phyloP scores from a whole-genome alignment of 2,113 vertebrate genomes.

The Tonatia bakeri region DNA sequence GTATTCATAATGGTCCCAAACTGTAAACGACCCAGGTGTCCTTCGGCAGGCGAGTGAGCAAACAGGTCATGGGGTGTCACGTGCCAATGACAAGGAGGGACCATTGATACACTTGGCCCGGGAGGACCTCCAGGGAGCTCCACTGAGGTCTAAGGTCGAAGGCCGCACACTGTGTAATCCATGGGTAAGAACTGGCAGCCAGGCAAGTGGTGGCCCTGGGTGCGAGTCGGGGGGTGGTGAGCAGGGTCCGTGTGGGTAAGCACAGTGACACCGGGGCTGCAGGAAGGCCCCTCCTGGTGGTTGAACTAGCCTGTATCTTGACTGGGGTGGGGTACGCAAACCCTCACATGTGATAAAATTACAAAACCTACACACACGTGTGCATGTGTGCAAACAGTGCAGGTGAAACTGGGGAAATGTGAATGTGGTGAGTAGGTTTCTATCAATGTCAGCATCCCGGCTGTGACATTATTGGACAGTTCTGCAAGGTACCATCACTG shows the following conservation, averaged over 20 bases:
- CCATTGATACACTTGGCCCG: fast-evolving
- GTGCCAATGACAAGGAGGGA: background rate
- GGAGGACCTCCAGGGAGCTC: background rate
- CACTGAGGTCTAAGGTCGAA: background rate
- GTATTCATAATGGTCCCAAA: background rate
- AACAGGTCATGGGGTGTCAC: background rate
- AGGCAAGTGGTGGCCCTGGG: background rate
- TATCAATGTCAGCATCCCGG: background rate
- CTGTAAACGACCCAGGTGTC: too few species aligned
- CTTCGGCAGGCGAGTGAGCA: background rate
- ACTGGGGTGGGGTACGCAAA: fast-evolving
- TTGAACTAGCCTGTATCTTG: fast-evolving
- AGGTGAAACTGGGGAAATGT: too few species aligned
- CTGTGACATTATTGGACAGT: fast-evolving
- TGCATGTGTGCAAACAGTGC: background rate
- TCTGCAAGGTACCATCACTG: background rate
- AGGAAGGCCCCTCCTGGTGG: background rate
- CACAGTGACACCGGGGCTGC: fast-evolving
- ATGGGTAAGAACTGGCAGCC: background rate
- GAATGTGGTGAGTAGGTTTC: too few species aligned
- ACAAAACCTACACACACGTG: background rate
- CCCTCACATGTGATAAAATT: too few species aligned
- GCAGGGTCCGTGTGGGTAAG: fast-evolving
- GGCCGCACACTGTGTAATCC: fast-evolving
- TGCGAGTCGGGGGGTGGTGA: fast-evolving